Conservation (phyloP, 1,140 invertebrate genomes). For the Panulirus ornatus region DNA sequence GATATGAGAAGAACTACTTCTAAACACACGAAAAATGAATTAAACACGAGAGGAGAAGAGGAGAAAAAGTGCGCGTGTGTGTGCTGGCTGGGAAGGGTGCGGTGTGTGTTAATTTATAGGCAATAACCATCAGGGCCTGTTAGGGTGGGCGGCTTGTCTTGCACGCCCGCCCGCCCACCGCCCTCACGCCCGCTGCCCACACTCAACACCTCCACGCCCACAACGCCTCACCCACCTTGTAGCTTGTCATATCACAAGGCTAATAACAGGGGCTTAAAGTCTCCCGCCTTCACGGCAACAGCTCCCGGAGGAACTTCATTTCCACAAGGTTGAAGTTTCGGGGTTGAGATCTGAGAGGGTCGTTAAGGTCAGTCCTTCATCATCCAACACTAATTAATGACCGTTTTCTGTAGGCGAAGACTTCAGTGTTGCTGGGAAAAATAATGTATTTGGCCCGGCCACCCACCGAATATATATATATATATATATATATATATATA, state of each 20-base stretch:
- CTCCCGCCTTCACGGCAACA: background rate
- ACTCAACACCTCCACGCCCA: background rate
- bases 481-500: conserved; percentile 36
- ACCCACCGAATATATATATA: too few relatives aligned
- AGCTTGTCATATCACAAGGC: background rate
- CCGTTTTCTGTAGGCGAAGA: too few relatives aligned
- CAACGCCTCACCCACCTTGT: background rate
- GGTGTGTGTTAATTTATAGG: conserved; percentile 26
- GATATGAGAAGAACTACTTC: too few relatives aligned
- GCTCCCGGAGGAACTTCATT: too few relatives aligned
- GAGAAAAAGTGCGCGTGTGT: background rate
- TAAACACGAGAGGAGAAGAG: too few relatives aligned
- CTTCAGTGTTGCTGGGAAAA: too few relatives aligned
- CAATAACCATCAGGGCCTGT: conserved; percentile 11
- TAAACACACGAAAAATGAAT: too few relatives aligned
- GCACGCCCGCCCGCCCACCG: background rate
- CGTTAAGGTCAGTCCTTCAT: too few relatives aligned
- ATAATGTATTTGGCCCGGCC: too few relatives aligned
- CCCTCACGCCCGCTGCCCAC: background rate
- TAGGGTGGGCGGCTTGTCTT: background rate
- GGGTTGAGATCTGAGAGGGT: too few relatives aligned
- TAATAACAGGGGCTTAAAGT: background rate
- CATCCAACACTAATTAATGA: too few relatives aligned
- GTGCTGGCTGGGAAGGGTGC: background rate
- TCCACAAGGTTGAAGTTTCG: too few relatives aligned